Evolutionary conservation across 2,797 vertebrate genomes (phyloP).

Genomic region (Delichon dasypus): DNA sequence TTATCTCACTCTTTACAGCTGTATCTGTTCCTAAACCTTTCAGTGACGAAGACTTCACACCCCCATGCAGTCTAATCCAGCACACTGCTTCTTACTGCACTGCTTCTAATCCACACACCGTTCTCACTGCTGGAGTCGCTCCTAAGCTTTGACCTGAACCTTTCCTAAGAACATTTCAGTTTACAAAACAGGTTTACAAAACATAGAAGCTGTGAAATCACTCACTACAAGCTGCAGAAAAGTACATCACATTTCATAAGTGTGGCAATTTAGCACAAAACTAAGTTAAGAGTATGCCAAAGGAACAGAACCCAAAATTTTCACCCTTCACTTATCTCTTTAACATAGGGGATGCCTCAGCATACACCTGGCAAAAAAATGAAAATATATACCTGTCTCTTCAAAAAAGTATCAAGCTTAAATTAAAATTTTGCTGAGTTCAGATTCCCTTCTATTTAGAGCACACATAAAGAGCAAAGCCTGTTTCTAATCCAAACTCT

Average conservation of each 20-base stretch:
- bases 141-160: neutral
- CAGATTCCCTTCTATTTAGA: neutral
- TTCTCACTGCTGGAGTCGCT: neutral
- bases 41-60: neutral
- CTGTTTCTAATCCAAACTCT: neutral
- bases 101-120: neutral
- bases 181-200: conserved; percentile 16
- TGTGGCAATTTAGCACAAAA: neutral
- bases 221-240: neutral
- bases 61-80: neutral
- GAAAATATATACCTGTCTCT: neutral
- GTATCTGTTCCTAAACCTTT: neutral
- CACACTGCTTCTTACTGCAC: neutral
- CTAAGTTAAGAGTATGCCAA: neutral
- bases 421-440: neutral
- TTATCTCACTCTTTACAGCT: neutral
- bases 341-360: neutral
- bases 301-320: neutral
- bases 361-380: neutral
- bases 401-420: neutral
- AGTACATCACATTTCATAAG: neutral
- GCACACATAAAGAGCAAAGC: neutral
- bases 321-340: neutral
- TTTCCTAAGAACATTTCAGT: neutral
- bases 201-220: conserved; percentile 1